Conservation (phyloP, 2,888 invertebrate species). For the Anaspis maculata region DNA sequence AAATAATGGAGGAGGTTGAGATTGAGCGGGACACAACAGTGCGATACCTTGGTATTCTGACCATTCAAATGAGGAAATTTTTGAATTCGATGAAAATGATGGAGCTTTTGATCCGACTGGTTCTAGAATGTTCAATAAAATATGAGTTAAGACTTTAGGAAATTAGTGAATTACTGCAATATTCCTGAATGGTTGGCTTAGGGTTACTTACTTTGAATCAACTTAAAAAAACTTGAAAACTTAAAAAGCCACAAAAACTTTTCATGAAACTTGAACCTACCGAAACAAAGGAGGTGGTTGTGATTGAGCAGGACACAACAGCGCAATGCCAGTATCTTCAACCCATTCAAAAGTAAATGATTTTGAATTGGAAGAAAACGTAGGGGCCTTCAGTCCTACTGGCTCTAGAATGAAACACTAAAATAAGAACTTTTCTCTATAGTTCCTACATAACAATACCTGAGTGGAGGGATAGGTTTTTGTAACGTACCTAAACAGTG, state of each 20-base stretch:
- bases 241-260: too few species aligned
- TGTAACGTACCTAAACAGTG: conserved; percentile 66
- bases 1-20: conserved; percentile 60
- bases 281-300: conserved; percentile 56
- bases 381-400: conserved; percentile 56
- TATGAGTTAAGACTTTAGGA: too few species aligned
- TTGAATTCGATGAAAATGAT: conserved; percentile 40
- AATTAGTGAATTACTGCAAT: conserved; percentile 16
- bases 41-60: conserved; percentile 42
- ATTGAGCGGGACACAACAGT: conserved; percentile 55
- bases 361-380: conserved; percentile 59
- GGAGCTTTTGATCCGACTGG: conserved; percentile 49
- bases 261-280: too few species aligned
- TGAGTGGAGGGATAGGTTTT: conserved; percentile 57
- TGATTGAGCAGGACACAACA: conserved; percentile 53
- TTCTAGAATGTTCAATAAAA: too few species aligned
- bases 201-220: too few species aligned
- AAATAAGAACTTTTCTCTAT: too few species aligned
- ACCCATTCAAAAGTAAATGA: conserved; percentile 42
- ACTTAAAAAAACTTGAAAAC: too few species aligned
- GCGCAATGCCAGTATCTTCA: conserved; percentile 41
- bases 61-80: conserved; percentile 43
- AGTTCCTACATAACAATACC: too few species aligned
- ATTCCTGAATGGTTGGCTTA: too few species aligned
- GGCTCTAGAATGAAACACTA: conserved; percentile 45